Base-by-base conservation (phyloP, 1,140 invertebrate genomes). In the Trichonephila clavata region DNA sequence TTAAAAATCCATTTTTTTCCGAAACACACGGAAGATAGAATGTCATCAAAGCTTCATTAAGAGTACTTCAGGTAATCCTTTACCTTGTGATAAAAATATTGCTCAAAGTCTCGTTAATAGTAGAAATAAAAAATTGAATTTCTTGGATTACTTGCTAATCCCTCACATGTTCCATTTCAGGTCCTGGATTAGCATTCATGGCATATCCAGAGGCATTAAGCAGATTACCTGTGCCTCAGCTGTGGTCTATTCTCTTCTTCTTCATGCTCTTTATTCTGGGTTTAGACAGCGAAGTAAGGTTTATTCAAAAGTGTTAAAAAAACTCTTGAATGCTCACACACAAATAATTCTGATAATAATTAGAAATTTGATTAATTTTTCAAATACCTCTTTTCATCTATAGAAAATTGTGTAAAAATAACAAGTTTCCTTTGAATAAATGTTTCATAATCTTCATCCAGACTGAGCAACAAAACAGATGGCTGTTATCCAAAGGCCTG, bases 261-360 rank as follows among this genome's bases (percentile, higher is more conserved):
- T 91, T 96, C 57, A 96, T 96, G 96, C 94, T 96, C 39, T 95
- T 96, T 93, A 96, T 95, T 24, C 94, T 96, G 16, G 96, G 96
- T 2, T 87, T 96, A 20, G 98, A 98, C 4, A 97, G 97, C 90
- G 97, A 95, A 92, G 95, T 95, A 93, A 93, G 68, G 6, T 77
- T 77, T 77, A 32, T 10, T 32, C 16, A 32, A 77, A 32, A 77
- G 18, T 27, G 43, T 8, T 3, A 10, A 50, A 50, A 50, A 50
- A 50, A 61, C 32, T 13, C 16, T 77, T 77, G 8, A 16, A 32
- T 32, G 68, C 24, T 39, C 43, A 10, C 43, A 0, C 43, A 18
- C 39, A 77, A 71, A 77, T 18, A 77, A 21, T 18, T 21, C 3
- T 50, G 10, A n/a, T 43, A 59, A 57, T 50, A 21, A 83, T 59